Percentiles rank a stretch among this genome's conserved stretches.
Conservation (phyloP, 2,888 invertebrate genomes). For the Lysandra bellargus region DNA sequence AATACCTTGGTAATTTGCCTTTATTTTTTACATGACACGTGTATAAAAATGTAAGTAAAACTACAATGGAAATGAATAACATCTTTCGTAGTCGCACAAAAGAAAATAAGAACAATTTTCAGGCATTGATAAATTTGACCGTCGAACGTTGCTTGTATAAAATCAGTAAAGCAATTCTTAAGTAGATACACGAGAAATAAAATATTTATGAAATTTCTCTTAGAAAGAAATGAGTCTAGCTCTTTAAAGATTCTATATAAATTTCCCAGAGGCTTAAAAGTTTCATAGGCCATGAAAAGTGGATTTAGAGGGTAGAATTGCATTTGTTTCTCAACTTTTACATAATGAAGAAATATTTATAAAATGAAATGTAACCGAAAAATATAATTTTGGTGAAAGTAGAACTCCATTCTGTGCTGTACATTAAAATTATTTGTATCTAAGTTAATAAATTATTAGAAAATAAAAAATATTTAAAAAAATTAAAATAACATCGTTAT, state of each 20-base stretch:
- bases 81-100: not conserved
- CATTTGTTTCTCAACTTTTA: slow-evolving; percentile 18
- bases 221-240: slow-evolving; percentile 21
- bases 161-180: slow-evolving; percentile 11
- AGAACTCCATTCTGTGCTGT: no score
- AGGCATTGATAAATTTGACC: slow-evolving; percentile 10
- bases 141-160: not conserved
- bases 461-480: no score
- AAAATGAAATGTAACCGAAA: not conserved
- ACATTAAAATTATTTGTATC: no score
- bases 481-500: no score
- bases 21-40: no score
- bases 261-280: slow-evolving; percentile 24
- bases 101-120: not conserved
- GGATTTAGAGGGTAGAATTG: slow-evolving; percentile 5
- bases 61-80: not conserved
- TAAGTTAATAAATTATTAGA: no score
- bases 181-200: slow-evolving; percentile 7
- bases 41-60: not conserved
- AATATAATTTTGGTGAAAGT: not conserved
- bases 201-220: slow-evolving; percentile 21
- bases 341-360: not conserved
- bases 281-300: slow-evolving; percentile 25
- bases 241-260: slow-evolving; percentile 26
- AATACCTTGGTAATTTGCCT: not conserved